Evolutionary conservation across 2,888 invertebrate genomes (phyloP), one percentile per base, ranked within the genome.

Genomic region (Tanytarsus gracilentus): DNA sequence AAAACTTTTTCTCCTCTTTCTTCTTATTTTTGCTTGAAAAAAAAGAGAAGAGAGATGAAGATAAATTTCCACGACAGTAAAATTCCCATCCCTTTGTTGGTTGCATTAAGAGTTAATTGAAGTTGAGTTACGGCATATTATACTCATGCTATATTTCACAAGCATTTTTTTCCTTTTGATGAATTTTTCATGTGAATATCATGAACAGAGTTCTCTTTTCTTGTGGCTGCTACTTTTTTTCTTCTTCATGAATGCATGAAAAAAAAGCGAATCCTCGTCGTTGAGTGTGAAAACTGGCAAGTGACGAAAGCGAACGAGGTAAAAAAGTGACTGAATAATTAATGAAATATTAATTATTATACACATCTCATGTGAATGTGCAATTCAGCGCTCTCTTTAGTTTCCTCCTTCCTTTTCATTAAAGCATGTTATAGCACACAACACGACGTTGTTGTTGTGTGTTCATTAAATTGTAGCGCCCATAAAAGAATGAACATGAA

Each of bases 301-400:
- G 44, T 44, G 16, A 21, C 21, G 44, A 16, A 44, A 44, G 44
- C 11, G 21, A 44, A 36, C 14, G 14, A 14, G 7, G 16, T 14
- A 33, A n/a, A n/a, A 36, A 16, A 36, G 33, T 14, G 36, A 18
- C 16, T 44, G 44, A 44, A 44, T 44, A 44, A 44, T 44, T 44
- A 44, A 44, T 44, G 44, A 21, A 44, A 44, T 44, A 16, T 44
- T 44, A 44, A 44, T 44, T 44, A 44, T 44, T 21, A 44, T 18
- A 44, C 30, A 30, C 9, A 30, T 9, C 30, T 6, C 30, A 30
- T 8, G 6, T 30, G 30, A 30, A 9, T 8, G 6, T 30, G 30
- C 30, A 30, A 9, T 30, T 6, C 30, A 30, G 7, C 9, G 30
- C n/a, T n/a, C n/a, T n/a, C n/a, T n/a, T n/a, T n/a, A n/a, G n/a